Evolutionary conservation across 1,140 invertebrate species (phyloP).

Genomic region (Camponotus floridanus): DNA sequence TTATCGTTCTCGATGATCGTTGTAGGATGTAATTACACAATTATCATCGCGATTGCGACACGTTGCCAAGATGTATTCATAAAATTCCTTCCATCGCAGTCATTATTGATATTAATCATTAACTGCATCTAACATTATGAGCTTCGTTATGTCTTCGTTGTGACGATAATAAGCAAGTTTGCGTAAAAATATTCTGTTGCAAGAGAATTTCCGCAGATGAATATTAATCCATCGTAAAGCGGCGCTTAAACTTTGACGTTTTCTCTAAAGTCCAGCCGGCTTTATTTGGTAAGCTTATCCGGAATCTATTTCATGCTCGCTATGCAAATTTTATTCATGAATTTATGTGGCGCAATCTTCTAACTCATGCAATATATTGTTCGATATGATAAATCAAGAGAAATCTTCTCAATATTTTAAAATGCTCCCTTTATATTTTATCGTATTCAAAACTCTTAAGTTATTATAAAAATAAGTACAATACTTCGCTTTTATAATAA

Average conservation of each 20-base stretch:
- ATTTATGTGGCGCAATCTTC: slow-evolving; percentile 25
- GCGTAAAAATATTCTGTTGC: background rate
- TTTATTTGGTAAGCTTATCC: slow-evolving; percentile 19
- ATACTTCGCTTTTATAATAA: background rate
- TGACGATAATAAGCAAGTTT: slow-evolving; percentile 4
- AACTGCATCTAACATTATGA: background rate
- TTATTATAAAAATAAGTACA: background rate
- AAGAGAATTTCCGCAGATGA: background rate
- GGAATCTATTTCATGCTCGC: slow-evolving; percentile 38
- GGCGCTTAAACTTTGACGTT: background rate
- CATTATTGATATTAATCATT: slow-evolving; percentile 29
- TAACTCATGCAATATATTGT: slow-evolving; percentile 14
- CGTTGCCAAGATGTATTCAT: background rate
- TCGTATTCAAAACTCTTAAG: background rate
- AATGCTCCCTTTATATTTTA: background rate
- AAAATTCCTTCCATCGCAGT: background rate
- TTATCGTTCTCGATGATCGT: background rate
- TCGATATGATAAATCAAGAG: slow-evolving; percentile 26
- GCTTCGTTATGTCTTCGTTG: background rate
- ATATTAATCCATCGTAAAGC: background rate
- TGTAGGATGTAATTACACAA: background rate
- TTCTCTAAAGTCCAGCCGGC: slow-evolving; percentile 6
- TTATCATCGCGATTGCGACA: background rate
- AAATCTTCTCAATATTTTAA: slow-evolving; percentile 30
- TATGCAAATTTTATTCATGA: slow-evolving; percentile 54